Conservation (phyloP, 2,113 vertebrate genomes). For the Ageneiosus marmoratus region DNA sequence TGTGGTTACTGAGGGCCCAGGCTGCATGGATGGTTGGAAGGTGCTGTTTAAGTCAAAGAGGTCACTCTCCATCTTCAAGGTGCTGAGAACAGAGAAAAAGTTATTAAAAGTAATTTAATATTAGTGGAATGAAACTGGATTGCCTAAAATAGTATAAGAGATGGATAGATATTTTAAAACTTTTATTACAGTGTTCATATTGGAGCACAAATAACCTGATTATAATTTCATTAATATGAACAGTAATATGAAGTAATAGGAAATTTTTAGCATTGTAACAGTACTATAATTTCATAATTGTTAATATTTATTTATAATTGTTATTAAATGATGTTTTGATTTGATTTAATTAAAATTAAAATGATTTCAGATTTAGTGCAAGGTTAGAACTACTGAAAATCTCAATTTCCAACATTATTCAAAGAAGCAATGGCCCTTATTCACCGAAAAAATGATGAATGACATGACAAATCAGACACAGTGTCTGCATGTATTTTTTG, state of each 20-base stretch:
- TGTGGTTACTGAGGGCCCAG: slow-evolving; percentile 82
- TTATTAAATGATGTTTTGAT: background rate
- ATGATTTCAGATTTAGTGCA: background rate
- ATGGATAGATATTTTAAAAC: background rate
- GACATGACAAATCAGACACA: background rate
- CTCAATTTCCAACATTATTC: background rate
- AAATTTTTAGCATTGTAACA: no score
- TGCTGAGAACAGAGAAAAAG: slow-evolving; percentile 71
- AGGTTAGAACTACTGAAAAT: background rate
- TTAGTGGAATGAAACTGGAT: background rate
- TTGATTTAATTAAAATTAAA: background rate
- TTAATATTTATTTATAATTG: background rate
- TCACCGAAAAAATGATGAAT: background rate
- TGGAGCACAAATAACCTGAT: background rate
- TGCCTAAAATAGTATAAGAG: background rate
- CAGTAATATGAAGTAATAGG: background rate
- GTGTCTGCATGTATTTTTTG: background rate
- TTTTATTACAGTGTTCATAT: background rate
- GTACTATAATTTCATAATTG: background rate
- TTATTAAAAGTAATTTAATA: background rate
- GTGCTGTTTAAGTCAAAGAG: slow-evolving; percentile 92
- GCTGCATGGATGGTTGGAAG: slow-evolving; percentile 84
- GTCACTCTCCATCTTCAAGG: slow-evolving; percentile 94
- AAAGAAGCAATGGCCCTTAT: background rate
- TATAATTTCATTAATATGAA: background rate